Evolutionary conservation across 92 coral and sea anemone species (phyloP).

Genomic region (Epizoanthus fatuus): DNA sequence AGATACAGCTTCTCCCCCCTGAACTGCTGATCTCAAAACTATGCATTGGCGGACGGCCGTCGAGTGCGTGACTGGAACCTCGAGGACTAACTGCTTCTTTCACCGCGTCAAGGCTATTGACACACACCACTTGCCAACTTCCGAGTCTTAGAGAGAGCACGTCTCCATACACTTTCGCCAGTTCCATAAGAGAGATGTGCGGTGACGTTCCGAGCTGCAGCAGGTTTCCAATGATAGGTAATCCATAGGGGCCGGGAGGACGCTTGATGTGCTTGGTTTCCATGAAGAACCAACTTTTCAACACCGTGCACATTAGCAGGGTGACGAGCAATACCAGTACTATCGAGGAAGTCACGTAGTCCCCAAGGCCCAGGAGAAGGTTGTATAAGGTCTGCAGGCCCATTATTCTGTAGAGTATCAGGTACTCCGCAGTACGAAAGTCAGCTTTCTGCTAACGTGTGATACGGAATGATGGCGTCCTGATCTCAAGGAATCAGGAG

Average conservation of each 20-base stretch:
- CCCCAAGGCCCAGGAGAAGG: background rate
- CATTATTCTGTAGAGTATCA: background rate
- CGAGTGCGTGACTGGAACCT: slow-evolving; percentile 71
- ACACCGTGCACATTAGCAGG: background rate
- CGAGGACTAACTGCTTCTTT: slow-evolving; percentile 68
- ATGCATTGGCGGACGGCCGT: slow-evolving; percentile 81
- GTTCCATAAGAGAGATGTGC: slow-evolving; percentile 74
- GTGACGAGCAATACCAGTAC: slow-evolving; percentile 16
- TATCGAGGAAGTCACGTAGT: slow-evolving; percentile 9
- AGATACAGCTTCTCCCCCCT: slow-evolving; percentile 83
- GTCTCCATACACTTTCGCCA: slow-evolving; percentile 85
- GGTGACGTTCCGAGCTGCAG: slow-evolving; percentile 83
- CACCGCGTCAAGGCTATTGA: slow-evolving; percentile 71
- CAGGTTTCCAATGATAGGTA: slow-evolving; percentile 93
- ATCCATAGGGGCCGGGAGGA: slow-evolving; percentile 89
- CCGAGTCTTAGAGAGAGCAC: slow-evolving; percentile 83
- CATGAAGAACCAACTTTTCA: background rate
- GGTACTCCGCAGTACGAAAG: background rate
- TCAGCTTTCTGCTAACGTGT: slow-evolving; percentile 17
- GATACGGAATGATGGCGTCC: background rate
- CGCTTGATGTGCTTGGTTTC: slow-evolving; percentile 10
- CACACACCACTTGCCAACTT: slow-evolving; percentile 77
- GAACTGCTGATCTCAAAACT: slow-evolving; percentile 71
- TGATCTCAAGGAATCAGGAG: background rate
- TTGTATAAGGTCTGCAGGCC: slow-evolving; percentile 1